Evolutionary conservation across 2,888 invertebrate species (phyloP).

Genomic region (Bugulina stolonifera): DNA sequence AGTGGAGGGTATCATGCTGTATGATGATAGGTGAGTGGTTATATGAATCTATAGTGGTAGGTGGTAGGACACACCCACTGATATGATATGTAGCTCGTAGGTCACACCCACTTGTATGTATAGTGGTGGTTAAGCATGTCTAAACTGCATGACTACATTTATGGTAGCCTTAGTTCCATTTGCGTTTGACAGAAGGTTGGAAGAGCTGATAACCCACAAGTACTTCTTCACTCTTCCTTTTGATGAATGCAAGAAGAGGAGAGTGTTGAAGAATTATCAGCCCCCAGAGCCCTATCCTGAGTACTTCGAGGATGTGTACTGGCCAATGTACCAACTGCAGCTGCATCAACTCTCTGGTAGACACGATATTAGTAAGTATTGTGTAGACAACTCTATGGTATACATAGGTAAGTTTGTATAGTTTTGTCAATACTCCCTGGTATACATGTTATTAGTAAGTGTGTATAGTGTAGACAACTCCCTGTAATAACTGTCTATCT

Average conservation of each 20-base stretch:
- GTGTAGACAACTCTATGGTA: too few species aligned
- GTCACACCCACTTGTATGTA: too few species aligned
- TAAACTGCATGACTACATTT: neutral
- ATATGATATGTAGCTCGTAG: too few species aligned
- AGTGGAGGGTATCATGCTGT: neutral
- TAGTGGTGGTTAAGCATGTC: too few species aligned
- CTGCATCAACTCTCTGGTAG: neutral
- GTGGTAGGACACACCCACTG: too few species aligned
- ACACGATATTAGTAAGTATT: neutral
- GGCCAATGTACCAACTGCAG: neutral
- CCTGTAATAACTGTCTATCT: too few species aligned
- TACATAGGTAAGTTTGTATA: too few species aligned
- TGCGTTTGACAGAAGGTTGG: neutral
- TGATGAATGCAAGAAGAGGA: neutral
- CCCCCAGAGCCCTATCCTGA: conserved; percentile 16
- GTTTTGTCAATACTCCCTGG: too few species aligned
- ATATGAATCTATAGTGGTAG: too few species aligned
- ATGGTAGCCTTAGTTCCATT: neutral
- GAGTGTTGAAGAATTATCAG: conserved; percentile 3
- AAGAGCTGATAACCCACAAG: neutral
- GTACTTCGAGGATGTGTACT: conserved; percentile 25
- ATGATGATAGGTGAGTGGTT: neutral
- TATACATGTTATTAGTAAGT: too few species aligned
- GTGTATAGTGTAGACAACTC: too few species aligned
- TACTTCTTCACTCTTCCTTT: conserved; percentile 20